Evolutionary conservation across 1,140 invertebrate genomes (phyloP).

Genomic region (Drosophila setifemur): DNA sequence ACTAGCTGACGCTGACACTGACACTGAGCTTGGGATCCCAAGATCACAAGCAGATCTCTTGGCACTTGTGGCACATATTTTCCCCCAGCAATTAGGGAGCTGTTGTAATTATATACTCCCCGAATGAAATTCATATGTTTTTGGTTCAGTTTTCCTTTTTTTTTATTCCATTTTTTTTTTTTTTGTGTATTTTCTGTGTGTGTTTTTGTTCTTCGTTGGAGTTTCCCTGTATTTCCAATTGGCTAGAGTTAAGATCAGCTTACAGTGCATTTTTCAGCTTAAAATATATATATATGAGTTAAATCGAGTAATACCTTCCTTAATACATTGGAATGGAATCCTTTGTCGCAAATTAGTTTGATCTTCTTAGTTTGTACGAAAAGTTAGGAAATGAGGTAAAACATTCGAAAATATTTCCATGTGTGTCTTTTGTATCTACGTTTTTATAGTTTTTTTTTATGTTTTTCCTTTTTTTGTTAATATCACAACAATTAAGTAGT

Average conservation of each 20-base stretch:
- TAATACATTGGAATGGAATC: background rate
- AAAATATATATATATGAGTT: background rate
- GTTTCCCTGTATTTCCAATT: slow-evolving; percentile 15
- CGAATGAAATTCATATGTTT: slow-evolving; percentile 6
- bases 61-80: slow-evolving; percentile 66
- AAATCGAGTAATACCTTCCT: background rate
- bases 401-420: background rate
- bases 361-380: too few species aligned
- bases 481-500: too few species aligned
- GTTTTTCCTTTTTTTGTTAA: too few species aligned
- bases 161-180: slow-evolving; percentile 1
- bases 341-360: background rate
- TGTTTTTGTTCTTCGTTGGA: too few species aligned
- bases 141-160: background rate
- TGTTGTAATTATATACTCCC: slow-evolving; percentile 5
- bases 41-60: background rate
- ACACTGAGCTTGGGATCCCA: slow-evolving; percentile 5
- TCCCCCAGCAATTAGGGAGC: slow-evolving; percentile 56
- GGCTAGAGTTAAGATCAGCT: background rate
- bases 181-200: background rate
- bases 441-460: too few species aligned
- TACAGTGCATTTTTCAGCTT: slow-evolving; percentile 11
- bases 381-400: background rate
- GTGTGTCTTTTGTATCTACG: too few species aligned
- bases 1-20: slow-evolving; percentile 20